phyloP scores from a whole-genome alignment of 1,140 invertebrate genomes.

The Medauroidea extradentata region DNA sequence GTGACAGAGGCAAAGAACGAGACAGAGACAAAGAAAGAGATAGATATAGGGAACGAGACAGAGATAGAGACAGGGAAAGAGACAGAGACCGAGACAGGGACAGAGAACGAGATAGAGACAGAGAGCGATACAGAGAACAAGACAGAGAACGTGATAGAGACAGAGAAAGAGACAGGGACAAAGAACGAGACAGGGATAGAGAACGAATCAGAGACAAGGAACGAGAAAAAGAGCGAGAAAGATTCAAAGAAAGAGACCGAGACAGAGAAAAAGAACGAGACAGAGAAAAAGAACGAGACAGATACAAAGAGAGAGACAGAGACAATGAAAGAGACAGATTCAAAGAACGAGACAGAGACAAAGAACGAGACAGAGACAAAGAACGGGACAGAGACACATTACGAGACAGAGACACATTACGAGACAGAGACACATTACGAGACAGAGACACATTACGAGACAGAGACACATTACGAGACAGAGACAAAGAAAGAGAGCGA shows the following conservation, averaged over 20 bases:
- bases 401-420: conserved; percentile 29
- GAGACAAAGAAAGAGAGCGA: conserved; percentile 32
- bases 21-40: conserved; percentile 47
- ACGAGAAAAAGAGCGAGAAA: conserved; percentile 29
- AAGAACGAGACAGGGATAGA: conserved; percentile 44
- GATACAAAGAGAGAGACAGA: conserved; percentile 36
- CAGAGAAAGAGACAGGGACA: too few relatives aligned
- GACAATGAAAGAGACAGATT: conserved; percentile 20
- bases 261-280: too few relatives aligned
- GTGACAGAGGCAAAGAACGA: conserved; percentile 38
- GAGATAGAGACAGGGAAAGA: conserved; percentile 19
- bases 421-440: too few relatives aligned
- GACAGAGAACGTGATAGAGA: conserved; percentile 30
- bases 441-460: conserved; percentile 29
- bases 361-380: conserved; percentile 43
- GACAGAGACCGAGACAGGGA: conserved; percentile 45
- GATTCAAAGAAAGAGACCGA: conserved; percentile 36
- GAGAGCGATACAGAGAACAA: conserved; percentile 44
- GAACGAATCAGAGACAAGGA: conserved; percentile 41
- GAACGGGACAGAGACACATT: conserved; percentile 43
- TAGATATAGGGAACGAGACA: conserved; percentile 37
- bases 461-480: conserved; percentile 45
- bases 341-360: conserved; percentile 44
- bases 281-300: conserved; percentile 46
- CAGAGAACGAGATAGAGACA: conserved; percentile 41